Evolutionary conservation across 1,140 invertebrate species (phyloP), one percentile per base, ranked within the genome.

Genomic region (Drosophila serrata): DNA sequence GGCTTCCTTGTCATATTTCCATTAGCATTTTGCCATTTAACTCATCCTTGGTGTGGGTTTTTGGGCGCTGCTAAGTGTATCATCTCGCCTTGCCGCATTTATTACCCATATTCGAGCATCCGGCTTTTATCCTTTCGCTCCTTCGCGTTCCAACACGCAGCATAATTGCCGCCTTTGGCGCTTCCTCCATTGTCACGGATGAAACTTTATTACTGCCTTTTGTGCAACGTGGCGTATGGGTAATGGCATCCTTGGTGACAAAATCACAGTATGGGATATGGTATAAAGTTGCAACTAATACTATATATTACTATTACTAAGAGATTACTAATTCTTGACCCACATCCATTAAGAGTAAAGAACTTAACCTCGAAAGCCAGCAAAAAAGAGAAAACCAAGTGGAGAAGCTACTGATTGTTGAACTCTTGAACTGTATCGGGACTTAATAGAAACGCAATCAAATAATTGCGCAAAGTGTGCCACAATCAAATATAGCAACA

Each of bases 401-500:
- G 64, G 64, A 63, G 59, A 51, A 48, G 85, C 85, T 90, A 81
- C 85, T 90, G 85, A 90, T 90, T 90, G 85, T 90, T 90, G 85
- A 90, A 72, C 85, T 79, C 55, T 76, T 90, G 85, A 90, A 85
- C 86, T 90, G 65, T 75, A 90, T 90, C 81, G 81, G 78, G 80
- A 85, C 85, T 85, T 90, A 85, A 90, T 90, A 57, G 85, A 90
- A 90, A 90, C 85, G 85, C 85, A 90, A 90, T 90, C 81, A 85
- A 90, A 90, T 90, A 90, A 90, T 90, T 90, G 81, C 78, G 78
- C 79, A 90, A 90, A 90, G 85, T 90, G 85, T 90, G 85, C 85
- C 85, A 90, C 85, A 90, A 90, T 90, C 85, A 90, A 90, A 90
- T 81, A 90, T 85, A 90, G 81, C 74, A 90, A 85, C 85, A 90